Conservation (phyloP, 2,888 invertebrate genomes). For the Eurois occulta region DNA sequence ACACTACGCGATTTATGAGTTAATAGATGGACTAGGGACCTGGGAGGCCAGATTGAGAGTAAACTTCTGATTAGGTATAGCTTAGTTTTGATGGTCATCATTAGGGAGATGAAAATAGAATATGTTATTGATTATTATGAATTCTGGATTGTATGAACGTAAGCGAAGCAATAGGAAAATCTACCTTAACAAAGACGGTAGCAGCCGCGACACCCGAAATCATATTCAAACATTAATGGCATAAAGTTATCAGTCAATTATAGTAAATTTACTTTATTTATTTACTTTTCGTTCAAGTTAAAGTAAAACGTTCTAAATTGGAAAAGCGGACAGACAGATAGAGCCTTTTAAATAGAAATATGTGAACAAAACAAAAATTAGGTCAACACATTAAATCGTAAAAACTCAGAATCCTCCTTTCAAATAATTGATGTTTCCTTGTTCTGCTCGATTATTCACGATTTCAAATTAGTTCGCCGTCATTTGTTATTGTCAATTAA, state of each 20-base stretch:
- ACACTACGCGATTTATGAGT: constrained; percentile 28
- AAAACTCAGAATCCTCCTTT: neutral
- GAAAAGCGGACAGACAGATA: neutral
- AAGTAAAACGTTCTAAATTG: too few species aligned
- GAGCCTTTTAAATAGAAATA: neutral
- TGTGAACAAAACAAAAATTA: neutral
- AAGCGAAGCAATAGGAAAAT: neutral
- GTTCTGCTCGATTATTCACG: constrained; percentile 26
- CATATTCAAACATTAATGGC: neutral
- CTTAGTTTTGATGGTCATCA: neutral
- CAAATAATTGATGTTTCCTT: neutral
- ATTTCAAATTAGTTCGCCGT: constrained; percentile 18
- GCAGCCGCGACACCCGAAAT: neutral
- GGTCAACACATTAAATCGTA: neutral
- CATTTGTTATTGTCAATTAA: constrained; percentile 43
- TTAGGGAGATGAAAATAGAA: neutral
- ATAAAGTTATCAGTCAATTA: neutral
- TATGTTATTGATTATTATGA: neutral
- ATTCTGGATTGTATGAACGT: neutral
- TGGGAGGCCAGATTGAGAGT: neutral
- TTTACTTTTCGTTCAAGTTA: too few species aligned
- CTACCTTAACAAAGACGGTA: too few species aligned
- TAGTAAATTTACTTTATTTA: too few species aligned
- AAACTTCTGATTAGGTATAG: neutral
- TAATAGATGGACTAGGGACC: constrained; percentile 3